Evolutionary conservation across 2,797 vertebrate species (phyloP), one percentile per base, ranked within the genome.

Genomic region (Otolemur crassicaudatus): DNA sequence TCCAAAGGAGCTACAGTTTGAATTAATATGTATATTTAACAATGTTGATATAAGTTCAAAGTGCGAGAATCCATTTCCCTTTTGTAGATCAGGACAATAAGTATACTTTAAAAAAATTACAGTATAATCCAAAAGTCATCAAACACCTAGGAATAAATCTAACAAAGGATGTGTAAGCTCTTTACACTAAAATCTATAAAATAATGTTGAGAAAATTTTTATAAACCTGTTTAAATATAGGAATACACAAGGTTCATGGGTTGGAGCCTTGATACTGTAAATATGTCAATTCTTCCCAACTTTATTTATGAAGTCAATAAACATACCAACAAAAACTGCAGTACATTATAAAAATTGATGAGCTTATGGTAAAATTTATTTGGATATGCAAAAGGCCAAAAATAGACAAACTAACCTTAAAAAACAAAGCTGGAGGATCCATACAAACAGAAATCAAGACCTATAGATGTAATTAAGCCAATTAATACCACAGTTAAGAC

Each of bases 321-420:
- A 95, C 49, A 82, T 92, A 29, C 20, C 72, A 77, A 70, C 34
- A 76, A 92, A 88, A 95, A 79, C 19, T 40, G 70, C 20, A 65
- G 31, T 7, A 88, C 9, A 9, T 22, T 70, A 34, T 37, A 11
- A 94, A 94, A 94, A 75, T 31, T 77, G 61, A 63, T 43, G 73
- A 65, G 20, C 17, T 76, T 43, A 43, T 73, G 67, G 10, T n/a
- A 23, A 80, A 82, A 87, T 49, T 69, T 61, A 79, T 46, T n/a
- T 49, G 56, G 20, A 91, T 49, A 85, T 81, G 31, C 46, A 86
- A 86, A 90, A 73, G 29, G 16, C 17, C 34, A 77, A 49, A 25
- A 82, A 88, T 29, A 76, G 40, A 34, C 29, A 89, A 89, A 69
- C 13, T n/a, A 85, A 86, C 69, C 49, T n/a, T 65, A 49, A 72